Evolutionary conservation across 2,888 invertebrate species (phyloP), one percentile per base, ranked within the genome.

Genomic region (Pterobdella sp.): DNA sequence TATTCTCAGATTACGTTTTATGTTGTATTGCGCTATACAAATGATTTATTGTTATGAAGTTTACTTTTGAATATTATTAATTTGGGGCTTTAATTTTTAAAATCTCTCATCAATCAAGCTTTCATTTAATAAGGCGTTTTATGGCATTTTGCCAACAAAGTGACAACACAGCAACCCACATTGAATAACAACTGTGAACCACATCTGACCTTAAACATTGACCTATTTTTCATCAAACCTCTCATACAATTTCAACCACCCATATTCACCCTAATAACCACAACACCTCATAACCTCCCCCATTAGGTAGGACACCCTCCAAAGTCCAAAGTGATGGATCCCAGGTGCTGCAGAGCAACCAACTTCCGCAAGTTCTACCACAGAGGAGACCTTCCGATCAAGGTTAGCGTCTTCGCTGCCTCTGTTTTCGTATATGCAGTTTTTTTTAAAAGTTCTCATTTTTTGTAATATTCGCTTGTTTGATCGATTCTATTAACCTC

Each of bases 311-410:
- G 70, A 1, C 31, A 31, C 22, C 70, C 70, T 18, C 70, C 70
- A 22, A 42, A 29, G 2, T 36, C 70, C 2, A 26, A 49, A 18
- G 32, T 49, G 18, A 70, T 49, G 10, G 42, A 70, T 52, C 18
- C 35, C 14, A 49, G 70, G n/a, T 70, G 70, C 32, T 70, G 70
- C 29, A 49, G 36, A n/a, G 49, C 74, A 29, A 82, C 83, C 73
- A 78, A 81, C 80, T 92, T 92, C 84, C 87, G 89, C 72, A 87
- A 87, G 78, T 89, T 89, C 80, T 91, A 91, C 81, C 87, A 89
- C 79, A 86, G 91, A 72, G 91, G 91, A 14, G 90, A 91, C 80
- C 89, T 92, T 79, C 92, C 92, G 0, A 87, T 92, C 63, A 85
- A 88, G 3, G 86, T 91, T 74, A 90, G 91, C 81, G 89, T 89